Evolutionary conservation across 2,797 vertebrate genomes (phyloP).

Genomic region (Phrynocephalus guinanensis): DNA sequence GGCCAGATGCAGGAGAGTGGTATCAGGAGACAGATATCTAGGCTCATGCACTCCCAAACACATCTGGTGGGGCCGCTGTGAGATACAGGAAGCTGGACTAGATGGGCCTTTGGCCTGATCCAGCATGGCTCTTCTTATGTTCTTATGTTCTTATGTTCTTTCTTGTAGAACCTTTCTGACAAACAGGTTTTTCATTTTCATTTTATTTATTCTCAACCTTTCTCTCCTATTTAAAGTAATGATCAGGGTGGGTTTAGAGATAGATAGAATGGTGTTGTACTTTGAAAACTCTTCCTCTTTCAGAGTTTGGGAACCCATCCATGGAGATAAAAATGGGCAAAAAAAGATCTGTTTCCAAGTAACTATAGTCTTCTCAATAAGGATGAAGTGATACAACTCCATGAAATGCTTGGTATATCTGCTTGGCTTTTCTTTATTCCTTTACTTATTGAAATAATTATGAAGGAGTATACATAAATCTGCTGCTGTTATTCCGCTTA

Average conservation of each 20-base stretch:
- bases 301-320: background rate
- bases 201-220: background rate
- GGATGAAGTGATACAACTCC: background rate
- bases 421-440: background rate
- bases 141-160: too few relatives aligned
- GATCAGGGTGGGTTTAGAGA: background rate
- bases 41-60: too few relatives aligned
- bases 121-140: too few relatives aligned
- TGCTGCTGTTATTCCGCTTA: background rate
- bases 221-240: background rate
- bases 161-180: too few relatives aligned
- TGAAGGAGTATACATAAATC: background rate
- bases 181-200: too few relatives aligned
- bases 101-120: too few relatives aligned
- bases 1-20: too few relatives aligned
- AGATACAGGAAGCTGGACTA: too few relatives aligned
- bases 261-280: background rate
- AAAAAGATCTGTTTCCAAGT: background rate
- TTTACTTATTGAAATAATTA: background rate
- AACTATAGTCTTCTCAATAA: background rate
- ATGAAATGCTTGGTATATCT: background rate
- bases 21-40: too few relatives aligned
- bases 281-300: background rate
- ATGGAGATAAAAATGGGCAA: background rate
- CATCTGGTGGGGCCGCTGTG: too few relatives aligned